These are phyloP conservation scores for Doris montereyensis DNA, from an alignment of 2,888 invertebrate genomes.

Conservation along the genomic window DNA sequence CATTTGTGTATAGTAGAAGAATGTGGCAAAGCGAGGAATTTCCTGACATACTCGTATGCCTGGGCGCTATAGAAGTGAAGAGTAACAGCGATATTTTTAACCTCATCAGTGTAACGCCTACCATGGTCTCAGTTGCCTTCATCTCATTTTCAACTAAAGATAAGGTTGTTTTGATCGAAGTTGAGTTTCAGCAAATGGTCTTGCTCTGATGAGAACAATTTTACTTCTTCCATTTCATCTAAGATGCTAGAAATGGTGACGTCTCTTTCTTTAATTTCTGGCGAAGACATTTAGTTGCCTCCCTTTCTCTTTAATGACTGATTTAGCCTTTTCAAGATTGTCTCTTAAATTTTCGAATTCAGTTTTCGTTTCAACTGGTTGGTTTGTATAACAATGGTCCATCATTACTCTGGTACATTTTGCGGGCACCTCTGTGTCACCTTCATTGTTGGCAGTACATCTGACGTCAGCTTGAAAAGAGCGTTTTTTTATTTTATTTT, in stretches of 20 bases:
- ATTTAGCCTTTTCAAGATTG: background rate
- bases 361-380: background rate
- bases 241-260: background rate
- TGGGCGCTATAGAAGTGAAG: slow-evolving; percentile 15
- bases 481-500: too few relatives aligned
- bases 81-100: too few relatives aligned
- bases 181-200: background rate
- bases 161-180: slow-evolving; percentile 6
- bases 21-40: slow-evolving; percentile 17
- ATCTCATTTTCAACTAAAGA: slow-evolving; percentile 14
- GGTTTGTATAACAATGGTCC: background rate
- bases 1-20: slow-evolving; percentile 20
- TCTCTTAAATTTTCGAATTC: background rate
- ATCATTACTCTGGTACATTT: background rate
- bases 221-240: background rate
- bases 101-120: too few relatives aligned
- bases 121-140: background rate
- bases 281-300: background rate
- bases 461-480: background rate
- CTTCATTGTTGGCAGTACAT: too few relatives aligned
- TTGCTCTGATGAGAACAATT: background rate
- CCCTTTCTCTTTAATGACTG: background rate
- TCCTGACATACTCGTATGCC: slow-evolving; percentile 17
- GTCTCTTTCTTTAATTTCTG: slow-evolving; percentile 20
- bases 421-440: too few relatives aligned